Evolutionary conservation across 2,113 vertebrate genomes (phyloP).

Genomic region (Pholis gunnellus): DNA sequence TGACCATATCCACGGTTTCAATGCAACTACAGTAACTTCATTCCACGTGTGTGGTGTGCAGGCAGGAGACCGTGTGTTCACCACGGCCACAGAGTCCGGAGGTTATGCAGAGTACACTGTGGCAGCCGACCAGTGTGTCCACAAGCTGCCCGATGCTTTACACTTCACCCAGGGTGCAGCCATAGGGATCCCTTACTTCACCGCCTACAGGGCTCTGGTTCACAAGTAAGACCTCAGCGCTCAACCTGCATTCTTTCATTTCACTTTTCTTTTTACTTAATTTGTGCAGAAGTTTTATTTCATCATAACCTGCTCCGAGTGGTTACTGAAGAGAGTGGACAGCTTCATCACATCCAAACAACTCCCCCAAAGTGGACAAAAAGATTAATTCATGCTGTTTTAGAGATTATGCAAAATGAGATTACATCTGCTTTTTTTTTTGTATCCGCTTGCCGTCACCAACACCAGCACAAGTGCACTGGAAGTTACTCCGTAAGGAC

Average conservation of each 20-base stretch:
- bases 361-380: background rate
- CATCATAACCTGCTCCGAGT: too few species aligned
- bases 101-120: conserved; percentile 92
- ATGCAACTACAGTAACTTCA: background rate
- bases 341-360: background rate
- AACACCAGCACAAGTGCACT: background rate
- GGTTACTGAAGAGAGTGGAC: too few species aligned
- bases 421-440: background rate
- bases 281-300: background rate
- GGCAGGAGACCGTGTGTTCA: conserved; percentile 93
- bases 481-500: background rate
- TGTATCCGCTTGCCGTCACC: too few species aligned
- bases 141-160: conserved; percentile 84
- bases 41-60: conserved; percentile 53
- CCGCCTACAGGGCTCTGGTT: conserved; percentile 92
- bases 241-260: background rate
- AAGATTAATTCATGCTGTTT: background rate
- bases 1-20: background rate
- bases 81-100: conserved; percentile 84
- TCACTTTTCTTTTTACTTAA: background rate
- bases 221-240: conserved; percentile 86
- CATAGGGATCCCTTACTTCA: conserved; percentile 92
- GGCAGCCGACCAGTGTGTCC: conserved; percentile 83
- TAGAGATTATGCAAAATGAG: background rate
- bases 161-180: conserved; percentile 92